phyloP scores from a whole-genome alignment of 2,113 vertebrate species.

The Delphinapterus leucas region DNA sequence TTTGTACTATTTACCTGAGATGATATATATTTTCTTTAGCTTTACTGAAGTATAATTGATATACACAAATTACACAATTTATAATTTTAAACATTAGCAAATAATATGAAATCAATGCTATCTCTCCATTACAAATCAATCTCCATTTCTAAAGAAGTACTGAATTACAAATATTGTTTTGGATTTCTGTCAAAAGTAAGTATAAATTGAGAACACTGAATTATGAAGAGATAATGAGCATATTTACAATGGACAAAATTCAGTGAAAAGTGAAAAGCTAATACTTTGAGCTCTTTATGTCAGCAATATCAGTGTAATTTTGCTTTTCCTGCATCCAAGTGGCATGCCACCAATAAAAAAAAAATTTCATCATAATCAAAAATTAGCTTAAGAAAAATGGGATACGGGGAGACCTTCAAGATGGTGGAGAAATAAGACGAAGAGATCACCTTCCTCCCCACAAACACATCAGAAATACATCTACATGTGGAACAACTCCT shows the following conservation, averaged over 20 bases:
- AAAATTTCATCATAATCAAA: not conserved
- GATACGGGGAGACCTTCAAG: not conserved
- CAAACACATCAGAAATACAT: too few species aligned
- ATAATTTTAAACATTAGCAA: constrained; percentile 56
- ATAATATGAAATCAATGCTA: constrained; percentile 51
- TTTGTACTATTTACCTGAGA: constrained; percentile 14
- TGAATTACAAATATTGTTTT: constrained; percentile 40
- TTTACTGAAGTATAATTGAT: not conserved
- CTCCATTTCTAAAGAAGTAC: constrained; percentile 43
- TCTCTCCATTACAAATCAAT: constrained; percentile 14
- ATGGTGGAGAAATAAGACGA: too few species aligned
- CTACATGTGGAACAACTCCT: too few species aligned
- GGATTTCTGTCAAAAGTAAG: not conserved
- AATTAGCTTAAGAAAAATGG: not conserved
- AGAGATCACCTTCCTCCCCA: too few species aligned
- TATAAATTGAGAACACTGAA: not conserved
- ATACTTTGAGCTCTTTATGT: not conserved
- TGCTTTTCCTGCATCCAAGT: not conserved
- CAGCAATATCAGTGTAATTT: not conserved
- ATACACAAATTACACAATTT: not conserved
- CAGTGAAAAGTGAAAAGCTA: constrained; percentile 22
- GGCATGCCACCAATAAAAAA: not conserved
- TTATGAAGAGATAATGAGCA: not conserved
- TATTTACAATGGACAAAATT: not conserved
- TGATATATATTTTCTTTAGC: not conserved